phyloP scores from a whole-genome alignment of 30 jellyfish, hydroid and myxozoan genomes.

The Chrysaora quinquecirrha region DNA sequence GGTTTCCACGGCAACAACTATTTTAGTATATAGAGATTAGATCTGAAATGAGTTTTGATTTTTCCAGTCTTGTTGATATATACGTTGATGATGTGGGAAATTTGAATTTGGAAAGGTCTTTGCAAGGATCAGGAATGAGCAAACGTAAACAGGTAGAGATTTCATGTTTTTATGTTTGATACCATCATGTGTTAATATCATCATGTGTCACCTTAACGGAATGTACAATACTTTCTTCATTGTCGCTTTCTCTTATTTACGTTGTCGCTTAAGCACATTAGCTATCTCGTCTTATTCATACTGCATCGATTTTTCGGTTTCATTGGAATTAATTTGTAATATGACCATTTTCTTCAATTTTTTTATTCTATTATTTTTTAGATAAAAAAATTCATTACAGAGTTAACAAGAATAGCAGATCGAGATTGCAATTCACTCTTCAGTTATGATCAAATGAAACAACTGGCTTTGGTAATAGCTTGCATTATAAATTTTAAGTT shows the following conservation, averaged over 20 bases:
- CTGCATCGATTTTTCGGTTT: too few relatives aligned
- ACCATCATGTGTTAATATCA: background rate
- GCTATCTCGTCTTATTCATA: too few relatives aligned
- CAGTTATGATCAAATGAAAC: constrained; percentile 87
- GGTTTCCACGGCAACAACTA: too few relatives aligned
- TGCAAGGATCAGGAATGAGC: constrained; percentile 99
- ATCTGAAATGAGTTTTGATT: too few relatives aligned
- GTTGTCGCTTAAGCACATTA: too few relatives aligned
- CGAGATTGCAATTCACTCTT: constrained; percentile 84
- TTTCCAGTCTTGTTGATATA: constrained; percentile 90
- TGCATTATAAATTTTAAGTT: too few relatives aligned
- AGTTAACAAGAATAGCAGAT: constrained; percentile 83
- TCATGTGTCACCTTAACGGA: too few relatives aligned
- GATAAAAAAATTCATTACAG: constrained; percentile 90
- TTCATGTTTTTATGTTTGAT: background rate
- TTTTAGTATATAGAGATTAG: too few relatives aligned
- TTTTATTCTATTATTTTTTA: too few relatives aligned
- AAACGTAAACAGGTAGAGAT: constrained; percentile 86
- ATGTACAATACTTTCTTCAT: background rate
- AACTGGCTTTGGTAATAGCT: constrained; percentile 80
- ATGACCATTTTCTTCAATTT: too few relatives aligned
- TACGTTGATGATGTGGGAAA: constrained; percentile 79
- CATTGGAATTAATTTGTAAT: too few relatives aligned
- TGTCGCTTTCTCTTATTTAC: background rate
- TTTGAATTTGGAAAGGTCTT: constrained; percentile 85